Conservation (phyloP, 2,888 invertebrate species). For the Cephus nigrinus region DNA sequence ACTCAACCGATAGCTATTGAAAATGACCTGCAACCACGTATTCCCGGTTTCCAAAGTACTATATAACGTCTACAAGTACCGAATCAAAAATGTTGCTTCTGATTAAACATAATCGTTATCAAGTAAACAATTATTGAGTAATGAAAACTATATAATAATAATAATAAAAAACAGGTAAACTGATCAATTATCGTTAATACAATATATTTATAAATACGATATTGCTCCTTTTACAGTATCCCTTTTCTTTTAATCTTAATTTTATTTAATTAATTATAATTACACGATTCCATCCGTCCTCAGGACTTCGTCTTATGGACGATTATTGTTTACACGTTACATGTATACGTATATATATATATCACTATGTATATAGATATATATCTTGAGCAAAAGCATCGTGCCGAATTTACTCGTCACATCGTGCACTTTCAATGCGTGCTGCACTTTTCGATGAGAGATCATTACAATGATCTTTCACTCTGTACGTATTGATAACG, state of each 20-base stretch:
- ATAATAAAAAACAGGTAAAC: neutral
- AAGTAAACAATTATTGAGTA: neutral
- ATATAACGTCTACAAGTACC: no score
- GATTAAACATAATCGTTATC: no score
- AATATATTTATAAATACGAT: conserved; percentile 1
- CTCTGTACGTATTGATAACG: neutral
- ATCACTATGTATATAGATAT: neutral
- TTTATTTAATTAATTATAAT: no score
- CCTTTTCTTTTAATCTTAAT: neutral
- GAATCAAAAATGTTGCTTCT: no score
- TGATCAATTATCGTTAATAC: neutral
- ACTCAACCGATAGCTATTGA: neutral
- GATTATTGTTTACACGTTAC: neutral
- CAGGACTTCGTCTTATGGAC: no score
- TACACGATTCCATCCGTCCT: no score
- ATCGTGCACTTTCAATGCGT: neutral
- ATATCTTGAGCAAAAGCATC: conserved; percentile 19
- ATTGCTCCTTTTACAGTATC: neutral
- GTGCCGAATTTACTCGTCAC: conserved; percentile 1
- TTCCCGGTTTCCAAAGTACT: neutral
- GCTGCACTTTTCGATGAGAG: neutral
- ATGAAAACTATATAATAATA: neutral
- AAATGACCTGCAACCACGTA: neutral
- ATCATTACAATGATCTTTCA: neutral
- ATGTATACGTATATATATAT: neutral